Evolutionary conservation across 1,140 invertebrate genomes (phyloP).

Genomic region (Notospermus geniculatus): DNA sequence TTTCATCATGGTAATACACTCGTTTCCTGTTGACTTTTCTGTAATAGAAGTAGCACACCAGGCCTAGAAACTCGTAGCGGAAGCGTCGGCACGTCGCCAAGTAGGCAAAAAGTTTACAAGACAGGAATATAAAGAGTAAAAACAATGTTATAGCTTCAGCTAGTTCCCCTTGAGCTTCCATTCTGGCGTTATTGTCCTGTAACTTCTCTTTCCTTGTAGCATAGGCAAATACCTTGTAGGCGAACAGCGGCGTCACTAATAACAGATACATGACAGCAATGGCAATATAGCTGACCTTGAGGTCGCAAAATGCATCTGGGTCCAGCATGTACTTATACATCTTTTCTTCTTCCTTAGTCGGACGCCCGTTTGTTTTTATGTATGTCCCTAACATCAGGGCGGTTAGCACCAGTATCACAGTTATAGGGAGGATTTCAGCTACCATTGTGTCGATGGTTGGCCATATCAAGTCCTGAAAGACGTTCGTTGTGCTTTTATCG

Average conservation of each 20-base stretch:
- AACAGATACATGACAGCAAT: conserved; percentile 18
- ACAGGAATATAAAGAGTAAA: conserved; percentile 30
- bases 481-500: conserved; percentile 17
- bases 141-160: conserved; percentile 3
- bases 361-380: conserved; percentile 8
- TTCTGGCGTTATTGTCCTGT: background rate
- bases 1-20: conserved; percentile 1
- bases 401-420: conserved; percentile 23
- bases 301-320: conserved; percentile 15
- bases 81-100: conserved; percentile 27
- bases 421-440: conserved; percentile 33
- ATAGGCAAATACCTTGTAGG: conserved; percentile 10
- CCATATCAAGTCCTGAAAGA: conserved; percentile 38
- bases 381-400: conserved; percentile 21
- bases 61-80: conserved; percentile 20
- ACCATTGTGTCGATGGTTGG: conserved; percentile 38
- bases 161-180: conserved; percentile 2
- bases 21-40: background rate
- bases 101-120: conserved; percentile 34
- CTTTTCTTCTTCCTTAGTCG: background rate
- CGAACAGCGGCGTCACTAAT: conserved; percentile 14
- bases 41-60: background rate
- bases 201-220: conserved; percentile 3
- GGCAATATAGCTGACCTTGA: conserved; percentile 5
- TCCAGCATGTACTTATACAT: conserved; percentile 16